Evolutionary conservation across 2,113 vertebrate species (phyloP), one percentile per base, ranked within the genome.

Genomic region (Ciconia stormi): DNA sequence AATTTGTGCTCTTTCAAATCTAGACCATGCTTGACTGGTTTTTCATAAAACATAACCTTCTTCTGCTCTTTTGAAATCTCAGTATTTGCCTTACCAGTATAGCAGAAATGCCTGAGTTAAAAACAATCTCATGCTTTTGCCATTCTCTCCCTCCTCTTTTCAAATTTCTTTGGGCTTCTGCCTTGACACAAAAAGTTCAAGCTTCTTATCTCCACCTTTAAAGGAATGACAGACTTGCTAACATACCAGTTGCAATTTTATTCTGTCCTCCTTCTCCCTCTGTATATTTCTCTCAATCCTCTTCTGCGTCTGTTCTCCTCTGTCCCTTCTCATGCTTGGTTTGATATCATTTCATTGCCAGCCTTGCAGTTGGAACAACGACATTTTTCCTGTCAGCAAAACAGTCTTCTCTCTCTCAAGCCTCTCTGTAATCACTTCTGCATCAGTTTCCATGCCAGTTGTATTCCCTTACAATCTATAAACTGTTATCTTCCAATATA

Each of bases 21-120:
- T 88, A 52, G 36, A 49, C 25, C 29, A 82, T 3, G 70, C 83
- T 81, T 95, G 87, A 88, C 83, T 82, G 93, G 61, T 81, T 95
- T 71, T 95, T 87, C 91, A 94, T 94, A 89, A 91, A 94, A 38
- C 36, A 36, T 66, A 96, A 71, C 81, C 86, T 82, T 90, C 82
- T 70, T 25, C 69, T 82, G 50, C 78, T 94, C 58, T 53, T 85
- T 73, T 50, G 34, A 62, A 73, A 73, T 77, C 82, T 88, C 49
- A 40, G 16, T 40, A 16, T 73, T 96, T 93, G 36, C 40, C 52
- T 79, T 76, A 46, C 44, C 27, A 71, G 29, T 63, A 59, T 0
- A 76, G 81, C 36, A 46, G 65, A 76, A 79, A 92, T 34, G 47
- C 29, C 55, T 4, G 30, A 63, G 23, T 62, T 92, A 90, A 94